Evolutionary conservation across 2,888 invertebrate species (phyloP).

Genomic region (Cantharis rufa): DNA sequence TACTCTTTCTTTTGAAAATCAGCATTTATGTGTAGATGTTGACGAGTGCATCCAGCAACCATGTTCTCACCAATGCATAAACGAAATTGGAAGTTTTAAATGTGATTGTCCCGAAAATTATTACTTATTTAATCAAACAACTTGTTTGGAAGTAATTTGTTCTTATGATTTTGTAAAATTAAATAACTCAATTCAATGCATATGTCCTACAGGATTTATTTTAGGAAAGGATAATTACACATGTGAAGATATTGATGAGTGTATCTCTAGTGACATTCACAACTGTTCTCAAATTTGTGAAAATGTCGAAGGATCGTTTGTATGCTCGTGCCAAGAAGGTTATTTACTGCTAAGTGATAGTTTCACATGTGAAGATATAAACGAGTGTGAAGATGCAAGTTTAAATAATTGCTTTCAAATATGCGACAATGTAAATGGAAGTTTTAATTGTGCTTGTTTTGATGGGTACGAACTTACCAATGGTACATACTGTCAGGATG

Average conservation of each 20-base stretch:
- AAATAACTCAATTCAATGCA: conserved; percentile 49
- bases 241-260: conserved; percentile 53
- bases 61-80: conserved; percentile 43
- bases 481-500: conserved; percentile 38
- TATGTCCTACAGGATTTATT: conserved; percentile 51
- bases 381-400: conserved; percentile 53
- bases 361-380: conserved; percentile 55
- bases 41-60: conserved; percentile 54
- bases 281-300: conserved; percentile 57
- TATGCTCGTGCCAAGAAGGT: conserved; percentile 66
- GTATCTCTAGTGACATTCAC: conserved; percentile 39
- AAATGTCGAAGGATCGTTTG: conserved; percentile 58
- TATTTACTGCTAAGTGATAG: conserved; percentile 56
- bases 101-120: conserved; percentile 53
- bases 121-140: conserved; percentile 42
- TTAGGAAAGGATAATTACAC: conserved; percentile 54
- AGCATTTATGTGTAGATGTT: conserved; percentile 56
- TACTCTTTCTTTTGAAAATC: conserved; percentile 53
- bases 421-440: conserved; percentile 59
- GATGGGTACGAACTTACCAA: conserved; percentile 51
- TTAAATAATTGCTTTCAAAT: conserved; percentile 59
- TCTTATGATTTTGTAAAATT: conserved; percentile 46
- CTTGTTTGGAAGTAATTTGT: conserved; percentile 53
- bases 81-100: conserved; percentile 49
- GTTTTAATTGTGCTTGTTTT: conserved; percentile 59